A percentile compares a stretch with the other conserved stretches of the same genome.
Evolutionary conservation across 2,888 invertebrate species (phyloP).

Genomic region (Watsonalla binaria): DNA sequence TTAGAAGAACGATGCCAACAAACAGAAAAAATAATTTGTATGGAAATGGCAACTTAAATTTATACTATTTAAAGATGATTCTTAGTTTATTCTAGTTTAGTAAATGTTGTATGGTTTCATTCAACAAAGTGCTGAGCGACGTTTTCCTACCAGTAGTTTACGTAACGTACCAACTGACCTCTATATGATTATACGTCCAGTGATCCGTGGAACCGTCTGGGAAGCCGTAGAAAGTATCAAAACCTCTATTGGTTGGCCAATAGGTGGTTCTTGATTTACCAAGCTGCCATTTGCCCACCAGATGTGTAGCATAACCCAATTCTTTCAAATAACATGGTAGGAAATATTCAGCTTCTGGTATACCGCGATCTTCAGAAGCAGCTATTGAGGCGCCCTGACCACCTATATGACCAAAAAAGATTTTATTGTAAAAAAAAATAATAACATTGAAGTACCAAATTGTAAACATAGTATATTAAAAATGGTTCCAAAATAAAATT

Average conservation of each 20-base stretch:
- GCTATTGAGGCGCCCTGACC: slow-evolving; percentile 46
- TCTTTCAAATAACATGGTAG: slow-evolving; percentile 83
- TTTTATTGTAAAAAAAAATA: too few species aligned
- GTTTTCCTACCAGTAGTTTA: not conserved
- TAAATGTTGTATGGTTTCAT: too few species aligned
- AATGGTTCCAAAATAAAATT: too few species aligned
- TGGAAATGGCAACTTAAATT: too few species aligned
- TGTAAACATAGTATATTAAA: too few species aligned
- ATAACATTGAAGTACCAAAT: too few species aligned
- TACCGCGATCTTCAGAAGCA: slow-evolving; percentile 81
- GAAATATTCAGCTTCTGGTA: slow-evolving; percentile 83
- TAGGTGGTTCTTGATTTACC: slow-evolving; percentile 85
- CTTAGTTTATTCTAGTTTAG: too few species aligned
- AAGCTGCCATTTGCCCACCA: slow-evolving; percentile 93
- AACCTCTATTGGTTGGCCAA: slow-evolving; percentile 85
- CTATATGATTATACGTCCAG: slow-evolving; percentile 79
- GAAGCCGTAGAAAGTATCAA: slow-evolving; percentile 90
- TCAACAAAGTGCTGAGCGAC: not conserved
- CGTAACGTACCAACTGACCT: slow-evolving; percentile 26
- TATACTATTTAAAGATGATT: too few species aligned
- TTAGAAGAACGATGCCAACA: too few species aligned
- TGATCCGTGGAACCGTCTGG: slow-evolving; percentile 89
- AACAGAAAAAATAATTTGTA: too few species aligned
- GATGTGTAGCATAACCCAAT: slow-evolving; percentile 87
- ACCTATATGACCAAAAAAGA: slow-evolving; percentile 14